Conservation (phyloP, 2,888 invertebrate species). For the Molanna angustata region DNA sequence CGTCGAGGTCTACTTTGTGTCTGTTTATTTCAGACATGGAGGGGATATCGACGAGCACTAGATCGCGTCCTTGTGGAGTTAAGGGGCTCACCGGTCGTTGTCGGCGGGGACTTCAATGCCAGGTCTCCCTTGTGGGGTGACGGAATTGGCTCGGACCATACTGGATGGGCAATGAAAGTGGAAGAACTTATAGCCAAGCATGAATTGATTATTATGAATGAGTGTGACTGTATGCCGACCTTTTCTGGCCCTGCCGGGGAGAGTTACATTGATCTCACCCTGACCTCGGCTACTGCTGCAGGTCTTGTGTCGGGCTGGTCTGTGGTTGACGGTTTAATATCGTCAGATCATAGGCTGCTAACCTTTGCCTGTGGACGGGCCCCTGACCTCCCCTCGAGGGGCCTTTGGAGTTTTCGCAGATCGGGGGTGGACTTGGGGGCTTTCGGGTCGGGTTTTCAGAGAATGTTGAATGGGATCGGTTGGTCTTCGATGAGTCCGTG, state of each 20-base stretch:
- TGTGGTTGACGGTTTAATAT: conserved; percentile 3
- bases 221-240: neutral
- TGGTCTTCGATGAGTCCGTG: neutral
- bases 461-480: neutral
- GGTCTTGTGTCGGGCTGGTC: neutral
- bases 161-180: neutral
- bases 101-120: neutral
- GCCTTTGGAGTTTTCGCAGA: conserved; percentile 3
- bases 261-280: conserved; percentile 8
- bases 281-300: neutral
- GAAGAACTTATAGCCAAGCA: conserved; percentile 5
- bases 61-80: neutral
- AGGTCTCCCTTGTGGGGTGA: conserved; percentile 1
- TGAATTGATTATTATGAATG: neutral
- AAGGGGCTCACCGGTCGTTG: neutral
- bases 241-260: conserved; percentile 3
- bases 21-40: conserved; percentile 3
- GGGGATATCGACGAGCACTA: too few relatives aligned
- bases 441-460: neutral
- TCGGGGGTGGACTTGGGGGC: neutral
- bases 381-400: neutral
- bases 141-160: neutral
- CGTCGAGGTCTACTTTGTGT: neutral
- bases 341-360: conserved; percentile 2
- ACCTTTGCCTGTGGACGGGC: neutral